Percentiles rank a stretch among this genome's conserved stretches.
Evolutionary conservation across 2,113 vertebrate genomes (phyloP).

Genomic region (Ochotona princeps): DNA sequence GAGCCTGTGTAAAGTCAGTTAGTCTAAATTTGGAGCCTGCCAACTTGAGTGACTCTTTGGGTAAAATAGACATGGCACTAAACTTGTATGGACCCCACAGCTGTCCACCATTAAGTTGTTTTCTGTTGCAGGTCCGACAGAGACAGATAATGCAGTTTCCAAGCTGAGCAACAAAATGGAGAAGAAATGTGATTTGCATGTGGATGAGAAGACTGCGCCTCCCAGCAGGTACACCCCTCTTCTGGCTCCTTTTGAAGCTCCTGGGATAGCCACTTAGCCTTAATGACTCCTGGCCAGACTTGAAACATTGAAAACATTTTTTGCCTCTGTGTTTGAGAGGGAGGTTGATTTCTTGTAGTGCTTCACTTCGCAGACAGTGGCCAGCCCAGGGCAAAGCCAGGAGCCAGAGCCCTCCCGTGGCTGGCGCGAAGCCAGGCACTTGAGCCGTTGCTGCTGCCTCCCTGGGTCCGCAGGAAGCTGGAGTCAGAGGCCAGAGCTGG

Average conservation of each 20-base stretch:
- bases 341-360: no score
- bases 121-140: slow-evolving; percentile 75
- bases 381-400: no score
- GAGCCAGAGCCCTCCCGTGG: no score
- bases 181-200: slow-evolving; percentile 79
- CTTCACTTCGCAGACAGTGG: no score
- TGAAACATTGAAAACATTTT: background rate
- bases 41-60: background rate
- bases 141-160: slow-evolving; percentile 78
- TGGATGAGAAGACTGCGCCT: slow-evolving; percentile 78
- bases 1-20: background rate
- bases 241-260: background rate
- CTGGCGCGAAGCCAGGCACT: no score
- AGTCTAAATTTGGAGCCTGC: background rate
- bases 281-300: background rate
- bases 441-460: no score
- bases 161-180: slow-evolving; percentile 80
- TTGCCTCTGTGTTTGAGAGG: no score
- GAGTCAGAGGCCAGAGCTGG: no score
- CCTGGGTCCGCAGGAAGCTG: no score
- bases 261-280: rapidly evolving
- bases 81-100: background rate
- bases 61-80: background rate
- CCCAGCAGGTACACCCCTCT: slow-evolving; percentile 78
- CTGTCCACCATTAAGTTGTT: slow-evolving; percentile 34